Evolutionary conservation across 2,888 invertebrate species (phyloP), one percentile per base, ranked within the genome.

Genomic region (Panzeria rudis): DNA sequence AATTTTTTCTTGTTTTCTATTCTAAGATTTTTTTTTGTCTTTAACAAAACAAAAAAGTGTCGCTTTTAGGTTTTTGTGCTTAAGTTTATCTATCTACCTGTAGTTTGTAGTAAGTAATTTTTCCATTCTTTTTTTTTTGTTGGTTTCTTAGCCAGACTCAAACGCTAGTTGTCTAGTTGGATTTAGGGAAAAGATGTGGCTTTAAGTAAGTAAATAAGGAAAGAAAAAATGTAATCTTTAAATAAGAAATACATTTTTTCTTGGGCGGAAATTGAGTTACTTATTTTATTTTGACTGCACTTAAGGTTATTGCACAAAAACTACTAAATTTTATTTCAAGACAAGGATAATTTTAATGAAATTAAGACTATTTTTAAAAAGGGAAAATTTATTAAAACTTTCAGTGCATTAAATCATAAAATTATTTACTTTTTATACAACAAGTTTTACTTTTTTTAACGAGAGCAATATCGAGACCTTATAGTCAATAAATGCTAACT

Each of bases 201-300:
- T 68, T 52, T 20, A 59, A 32, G 20, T 7, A 35, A 38, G 54
- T 9, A 68, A 38, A 15, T 4, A 32, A 35, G 35, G 20, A 41
- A 44, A 3, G 20, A 41, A 69, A 44, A 61, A 23, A 25, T 73
- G 54, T 68, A 68, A 61, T 73, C 68, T 81, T 73, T 75, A 61
- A 75, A 75, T 81, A 75, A 81, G 25, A 41, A 75, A 52, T 62
- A 20, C 1, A 20, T 32, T 62, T 78, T 50, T 68, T 66, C 38
- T 61, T 80, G 47, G 41, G 59, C 73, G 73, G 73, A 81, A 81
- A 81, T 81, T 81, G 68, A 75, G 73, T 81, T 52, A 81, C 52
- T 81, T 75, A n/a, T 17, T 47, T 68, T 35, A 52, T 50, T 68
- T 68, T 52, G 61, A 32, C 69, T 78, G 61, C 78, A 78, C 69